Conservation (phyloP, 2,888 invertebrate species). For the Lepidocyrtoides sp. region DNA sequence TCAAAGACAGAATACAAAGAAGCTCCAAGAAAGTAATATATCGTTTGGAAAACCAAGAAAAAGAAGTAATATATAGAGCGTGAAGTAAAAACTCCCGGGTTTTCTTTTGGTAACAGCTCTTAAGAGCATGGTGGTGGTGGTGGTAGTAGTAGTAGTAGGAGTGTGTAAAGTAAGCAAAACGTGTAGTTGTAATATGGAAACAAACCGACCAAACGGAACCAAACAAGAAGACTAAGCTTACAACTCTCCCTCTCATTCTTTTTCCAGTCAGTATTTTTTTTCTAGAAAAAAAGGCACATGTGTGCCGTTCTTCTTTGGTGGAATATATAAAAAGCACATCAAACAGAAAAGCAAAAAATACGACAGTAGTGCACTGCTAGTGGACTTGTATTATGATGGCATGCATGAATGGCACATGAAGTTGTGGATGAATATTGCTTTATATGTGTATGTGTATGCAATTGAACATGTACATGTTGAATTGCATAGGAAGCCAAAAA, state of each 20-base stretch:
- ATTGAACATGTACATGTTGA: conserved; percentile 11
- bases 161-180: conserved; percentile 8
- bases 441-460: too few species aligned
- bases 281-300: conserved; percentile 35
- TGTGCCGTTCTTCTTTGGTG: conserved; percentile 37
- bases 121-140: background rate
- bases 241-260: conserved; percentile 21
- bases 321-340: conserved; percentile 33
- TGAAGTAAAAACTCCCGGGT: conserved; percentile 79
- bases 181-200: conserved; percentile 45
- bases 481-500: conserved; percentile 31
- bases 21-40: conserved; percentile 78
- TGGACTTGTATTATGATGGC: background rate
- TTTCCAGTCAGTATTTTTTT: conserved; percentile 1
- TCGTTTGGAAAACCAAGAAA: conserved; percentile 64
- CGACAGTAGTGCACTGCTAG: conserved; percentile 11
- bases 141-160: too few species aligned
- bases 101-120: conserved; percentile 24
- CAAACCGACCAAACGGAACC: conserved; percentile 65
- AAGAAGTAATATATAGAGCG: conserved; percentile 81
- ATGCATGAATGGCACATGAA: background rate
- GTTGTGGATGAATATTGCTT: conserved; percentile 22
- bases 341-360: conserved; percentile 25
- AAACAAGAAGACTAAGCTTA: conserved; percentile 24
- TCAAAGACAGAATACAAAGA: conserved; percentile 81